These are phyloP conservation scores for Delichon dasypus DNA, from an alignment of 2,797 vertebrate species.

Conservation along the genomic window DNA sequence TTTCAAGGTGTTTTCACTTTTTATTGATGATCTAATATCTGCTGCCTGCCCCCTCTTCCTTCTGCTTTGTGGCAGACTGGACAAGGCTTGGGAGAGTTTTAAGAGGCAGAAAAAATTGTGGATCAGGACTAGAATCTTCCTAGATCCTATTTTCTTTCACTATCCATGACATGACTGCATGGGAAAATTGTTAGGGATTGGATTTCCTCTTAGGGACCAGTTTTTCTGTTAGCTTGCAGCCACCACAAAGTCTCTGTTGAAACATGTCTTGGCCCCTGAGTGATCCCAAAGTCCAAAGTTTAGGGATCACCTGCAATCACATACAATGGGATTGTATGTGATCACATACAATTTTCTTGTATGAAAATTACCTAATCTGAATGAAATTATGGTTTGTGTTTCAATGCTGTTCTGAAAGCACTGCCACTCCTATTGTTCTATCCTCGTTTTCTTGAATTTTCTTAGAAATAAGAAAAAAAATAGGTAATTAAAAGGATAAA, in stretches of 20 bases:
- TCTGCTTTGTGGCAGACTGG: neutral
- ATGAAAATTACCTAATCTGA: conserved; percentile 71
- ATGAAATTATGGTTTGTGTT: conserved; percentile 59
- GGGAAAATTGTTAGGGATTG: neutral
- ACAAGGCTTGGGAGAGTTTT: neutral
- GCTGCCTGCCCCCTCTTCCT: neutral
- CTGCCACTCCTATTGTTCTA: neutral
- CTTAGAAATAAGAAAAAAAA: conserved; percentile 1
- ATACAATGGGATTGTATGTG: too few relatives aligned
- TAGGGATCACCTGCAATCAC: neutral
- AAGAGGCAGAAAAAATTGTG: neutral
- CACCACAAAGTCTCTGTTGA: neutral
- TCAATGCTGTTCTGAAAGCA: conserved; percentile 50
- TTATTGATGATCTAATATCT: neutral
- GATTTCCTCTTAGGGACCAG: neutral
- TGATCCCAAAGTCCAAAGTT: neutral
- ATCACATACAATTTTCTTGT: too few relatives aligned
- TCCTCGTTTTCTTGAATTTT: conserved; percentile 18
- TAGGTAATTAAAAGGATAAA: neutral
- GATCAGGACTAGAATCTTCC: neutral
- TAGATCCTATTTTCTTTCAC: neutral
- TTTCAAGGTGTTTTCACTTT: neutral
- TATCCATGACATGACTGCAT: neutral
- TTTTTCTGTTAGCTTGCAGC: neutral
- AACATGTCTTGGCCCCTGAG: neutral